phyloP scores from a whole-genome alignment of 2,113 vertebrate genomes.

The Alosa alosa region DNA sequence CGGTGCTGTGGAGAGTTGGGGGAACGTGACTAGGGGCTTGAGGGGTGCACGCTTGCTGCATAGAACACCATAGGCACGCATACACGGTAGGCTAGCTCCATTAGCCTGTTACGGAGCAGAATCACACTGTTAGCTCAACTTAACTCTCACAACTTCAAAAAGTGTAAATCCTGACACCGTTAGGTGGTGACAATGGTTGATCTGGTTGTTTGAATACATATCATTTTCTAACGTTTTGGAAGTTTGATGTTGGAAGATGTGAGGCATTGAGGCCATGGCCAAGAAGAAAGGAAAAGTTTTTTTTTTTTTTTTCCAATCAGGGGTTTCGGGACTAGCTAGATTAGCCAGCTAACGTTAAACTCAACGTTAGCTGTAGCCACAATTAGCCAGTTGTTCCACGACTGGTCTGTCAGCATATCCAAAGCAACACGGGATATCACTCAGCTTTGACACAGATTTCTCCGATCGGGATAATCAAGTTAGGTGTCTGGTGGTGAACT shows the following conservation, averaged over 20 bases:
- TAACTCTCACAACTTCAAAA: slow-evolving; percentile 19
- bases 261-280: not conserved
- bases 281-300: slow-evolving; percentile 32
- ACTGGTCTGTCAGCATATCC: not conserved
- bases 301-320: not conserved
- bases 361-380: not conserved
- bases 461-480: not conserved
- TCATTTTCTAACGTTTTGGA: not conserved
- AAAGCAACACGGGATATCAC: not conserved
- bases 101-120: slow-evolving; percentile 13
- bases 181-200: not conserved
- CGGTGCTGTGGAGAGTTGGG: slow-evolving; percentile 5
- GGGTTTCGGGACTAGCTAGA: not conserved
- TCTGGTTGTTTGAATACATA: not conserved
- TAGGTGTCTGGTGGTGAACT: not conserved
- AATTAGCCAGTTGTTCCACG: not conserved
- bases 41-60: slow-evolving; percentile 47
- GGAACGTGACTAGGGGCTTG: slow-evolving; percentile 13
- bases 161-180: not conserved
- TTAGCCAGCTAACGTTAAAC: slow-evolving; percentile 16
- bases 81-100: not conserved
- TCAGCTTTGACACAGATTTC: not conserved
- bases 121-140: slow-evolving; percentile 13
- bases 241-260: not conserved
- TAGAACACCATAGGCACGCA: slow-evolving; percentile 9